Evolutionary conservation across 2,113 vertebrate genomes (phyloP).

Genomic region (Diadophis punctatus): DNA sequence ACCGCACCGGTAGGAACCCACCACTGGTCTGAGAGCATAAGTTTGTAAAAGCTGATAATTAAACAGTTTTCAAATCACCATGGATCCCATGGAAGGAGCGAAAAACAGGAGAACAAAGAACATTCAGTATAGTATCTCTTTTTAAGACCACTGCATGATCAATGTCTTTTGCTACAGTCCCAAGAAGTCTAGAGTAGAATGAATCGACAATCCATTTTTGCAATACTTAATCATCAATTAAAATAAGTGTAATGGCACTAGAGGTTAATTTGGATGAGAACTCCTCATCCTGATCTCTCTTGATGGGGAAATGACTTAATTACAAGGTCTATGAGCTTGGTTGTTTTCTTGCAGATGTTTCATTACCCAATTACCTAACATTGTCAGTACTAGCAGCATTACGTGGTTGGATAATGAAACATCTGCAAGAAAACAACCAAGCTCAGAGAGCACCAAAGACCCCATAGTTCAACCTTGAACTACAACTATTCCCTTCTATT

Average conservation of each 20-base stretch:
- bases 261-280: background rate
- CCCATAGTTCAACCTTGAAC: background rate
- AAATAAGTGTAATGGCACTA: background rate
- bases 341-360: background rate
- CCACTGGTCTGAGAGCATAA: too few relatives aligned
- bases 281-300: background rate
- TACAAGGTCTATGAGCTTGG: background rate
- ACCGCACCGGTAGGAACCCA: too few relatives aligned
- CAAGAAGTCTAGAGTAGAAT: background rate
- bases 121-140: background rate
- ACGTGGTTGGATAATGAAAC: too few relatives aligned
- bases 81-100: background rate
- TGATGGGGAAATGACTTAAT: background rate
- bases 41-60: background rate
- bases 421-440: too few relatives aligned
- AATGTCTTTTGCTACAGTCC: background rate
- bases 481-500: background rate
- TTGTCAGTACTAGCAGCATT: background rate
- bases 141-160: background rate
- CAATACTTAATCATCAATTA: background rate
- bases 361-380: background rate
- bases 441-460: background rate
- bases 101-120: background rate
- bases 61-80: background rate
- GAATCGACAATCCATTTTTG: background rate